Conservation (phyloP, 2,113 vertebrate species). For the Muscicapa adusta region DNA sequence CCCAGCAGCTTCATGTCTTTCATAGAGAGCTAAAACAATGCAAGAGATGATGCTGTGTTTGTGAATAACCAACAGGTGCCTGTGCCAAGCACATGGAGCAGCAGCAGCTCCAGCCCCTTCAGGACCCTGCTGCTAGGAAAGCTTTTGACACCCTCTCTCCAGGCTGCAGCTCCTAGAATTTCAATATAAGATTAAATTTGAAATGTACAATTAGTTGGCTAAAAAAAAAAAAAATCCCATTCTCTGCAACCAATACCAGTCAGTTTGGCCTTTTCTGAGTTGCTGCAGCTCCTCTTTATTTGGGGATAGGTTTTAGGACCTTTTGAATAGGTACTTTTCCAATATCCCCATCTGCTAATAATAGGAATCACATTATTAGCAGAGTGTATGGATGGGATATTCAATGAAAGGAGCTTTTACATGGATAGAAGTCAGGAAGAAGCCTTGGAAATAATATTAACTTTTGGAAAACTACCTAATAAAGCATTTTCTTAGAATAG, state of each 20-base stretch:
- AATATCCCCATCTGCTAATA: background rate
- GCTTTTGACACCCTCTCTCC: background rate
- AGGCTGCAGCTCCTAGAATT: background rate
- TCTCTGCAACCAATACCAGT: background rate
- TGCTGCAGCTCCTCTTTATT: background rate
- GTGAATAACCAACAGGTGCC: background rate
- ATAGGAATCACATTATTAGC: background rate
- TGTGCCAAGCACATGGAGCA: background rate
- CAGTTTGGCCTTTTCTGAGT: background rate
- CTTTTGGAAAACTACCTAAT: background rate
- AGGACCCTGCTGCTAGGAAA: background rate
- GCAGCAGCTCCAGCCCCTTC: background rate
- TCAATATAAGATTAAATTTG: background rate
- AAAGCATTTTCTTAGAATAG: background rate
- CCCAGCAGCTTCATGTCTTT: background rate
- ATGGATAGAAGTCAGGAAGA: background rate
- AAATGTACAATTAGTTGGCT: conserved; percentile 13
- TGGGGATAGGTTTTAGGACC: background rate
- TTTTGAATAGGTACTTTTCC: background rate
- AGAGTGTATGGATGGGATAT: background rate
- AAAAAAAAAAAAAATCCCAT: background rate
- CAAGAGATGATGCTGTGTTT: background rate
- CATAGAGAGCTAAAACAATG: background rate
- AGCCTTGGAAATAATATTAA: background rate
- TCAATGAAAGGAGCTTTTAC: background rate